Evolutionary conservation across 2,888 invertebrate species (phyloP).

Genomic region (Euzetes globulus): DNA sequence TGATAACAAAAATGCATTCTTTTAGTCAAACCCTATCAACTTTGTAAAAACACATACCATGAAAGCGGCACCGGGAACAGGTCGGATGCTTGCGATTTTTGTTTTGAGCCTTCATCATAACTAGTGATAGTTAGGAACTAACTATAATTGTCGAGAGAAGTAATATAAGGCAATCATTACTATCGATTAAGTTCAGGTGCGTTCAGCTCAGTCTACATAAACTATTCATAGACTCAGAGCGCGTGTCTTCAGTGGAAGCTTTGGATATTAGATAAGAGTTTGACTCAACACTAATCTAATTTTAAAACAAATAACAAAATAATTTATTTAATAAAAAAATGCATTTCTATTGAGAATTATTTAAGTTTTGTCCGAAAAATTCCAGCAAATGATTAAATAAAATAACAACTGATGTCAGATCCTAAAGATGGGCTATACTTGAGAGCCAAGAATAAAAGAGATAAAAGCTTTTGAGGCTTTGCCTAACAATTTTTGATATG

Average conservation of each 20-base stretch:
- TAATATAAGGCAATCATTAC: slow-evolving; percentile 23
- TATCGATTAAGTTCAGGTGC: slow-evolving; percentile 26
- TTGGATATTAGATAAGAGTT: neutral
- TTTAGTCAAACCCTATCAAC: too few relatives aligned
- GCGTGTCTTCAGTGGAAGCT: slow-evolving; percentile 1
- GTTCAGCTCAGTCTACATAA: neutral
- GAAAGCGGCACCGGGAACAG: slow-evolving; percentile 34
- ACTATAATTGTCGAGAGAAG: slow-evolving; percentile 13
- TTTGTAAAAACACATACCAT: slow-evolving; percentile 19
- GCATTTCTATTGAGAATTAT: too few relatives aligned
- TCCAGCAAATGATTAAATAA: too few relatives aligned
- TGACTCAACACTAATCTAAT: neutral
- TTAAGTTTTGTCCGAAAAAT: too few relatives aligned
- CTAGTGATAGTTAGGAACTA: neutral
- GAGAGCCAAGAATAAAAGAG: too few relatives aligned
- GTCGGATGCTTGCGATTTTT: slow-evolving; percentile 34
- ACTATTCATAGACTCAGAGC: neutral
- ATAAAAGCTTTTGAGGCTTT: too few relatives aligned
- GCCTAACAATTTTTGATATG: too few relatives aligned
- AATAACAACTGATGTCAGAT: too few relatives aligned
- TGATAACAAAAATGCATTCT: too few relatives aligned
- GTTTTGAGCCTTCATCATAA: slow-evolving; percentile 35
- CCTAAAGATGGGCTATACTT: too few relatives aligned
- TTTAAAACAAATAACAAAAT: neutral
- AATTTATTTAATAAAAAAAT: too few relatives aligned